These are phyloP conservation scores for Chanos chanos DNA, from an alignment of 2,797 vertebrate species.

Conservation along the genomic window DNA sequence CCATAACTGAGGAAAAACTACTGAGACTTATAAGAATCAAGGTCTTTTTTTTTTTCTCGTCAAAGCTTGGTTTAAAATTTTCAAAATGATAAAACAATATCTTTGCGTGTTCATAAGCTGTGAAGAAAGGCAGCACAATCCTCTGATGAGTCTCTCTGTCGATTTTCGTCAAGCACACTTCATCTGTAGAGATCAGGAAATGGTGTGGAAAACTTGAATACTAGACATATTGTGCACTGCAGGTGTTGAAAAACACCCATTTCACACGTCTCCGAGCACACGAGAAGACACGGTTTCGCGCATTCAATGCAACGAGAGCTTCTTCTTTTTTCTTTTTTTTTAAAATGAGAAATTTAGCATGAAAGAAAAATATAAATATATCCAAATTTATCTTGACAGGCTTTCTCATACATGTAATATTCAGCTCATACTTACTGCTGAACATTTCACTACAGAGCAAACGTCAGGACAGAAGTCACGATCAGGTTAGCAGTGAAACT, in stretches of 20 bases:
- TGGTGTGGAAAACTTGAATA: background rate
- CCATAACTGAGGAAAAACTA: constrained; percentile 28
- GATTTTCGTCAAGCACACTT: constrained; percentile 5
- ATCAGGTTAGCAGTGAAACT: constrained; percentile 6
- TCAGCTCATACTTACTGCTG: too few species aligned
- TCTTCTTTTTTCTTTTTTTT: too few species aligned
- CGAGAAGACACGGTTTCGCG: too few species aligned
- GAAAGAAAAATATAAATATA: too few species aligned
- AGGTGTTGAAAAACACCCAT: too few species aligned
- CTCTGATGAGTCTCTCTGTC: constrained; percentile 5
- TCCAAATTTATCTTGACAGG: too few species aligned
- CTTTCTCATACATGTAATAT: too few species aligned
- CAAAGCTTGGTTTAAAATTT: constrained; percentile 28
- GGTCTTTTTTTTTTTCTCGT: constrained; percentile 14
- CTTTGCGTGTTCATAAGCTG: background rate
- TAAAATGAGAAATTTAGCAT: too few species aligned
- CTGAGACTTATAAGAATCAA: constrained; percentile 20
- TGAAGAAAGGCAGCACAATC: constrained; percentile 12
- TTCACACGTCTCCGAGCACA: too few species aligned
- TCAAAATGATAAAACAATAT: constrained; percentile 24
- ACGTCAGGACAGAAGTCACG: too few species aligned
- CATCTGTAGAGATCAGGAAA: background rate
- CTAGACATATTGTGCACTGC: too few species aligned
- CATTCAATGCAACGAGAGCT: too few species aligned
- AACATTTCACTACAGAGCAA: background rate